Base-by-base conservation (phyloP, 2,113 vertebrate genomes). In the Panthera leo region DNA sequence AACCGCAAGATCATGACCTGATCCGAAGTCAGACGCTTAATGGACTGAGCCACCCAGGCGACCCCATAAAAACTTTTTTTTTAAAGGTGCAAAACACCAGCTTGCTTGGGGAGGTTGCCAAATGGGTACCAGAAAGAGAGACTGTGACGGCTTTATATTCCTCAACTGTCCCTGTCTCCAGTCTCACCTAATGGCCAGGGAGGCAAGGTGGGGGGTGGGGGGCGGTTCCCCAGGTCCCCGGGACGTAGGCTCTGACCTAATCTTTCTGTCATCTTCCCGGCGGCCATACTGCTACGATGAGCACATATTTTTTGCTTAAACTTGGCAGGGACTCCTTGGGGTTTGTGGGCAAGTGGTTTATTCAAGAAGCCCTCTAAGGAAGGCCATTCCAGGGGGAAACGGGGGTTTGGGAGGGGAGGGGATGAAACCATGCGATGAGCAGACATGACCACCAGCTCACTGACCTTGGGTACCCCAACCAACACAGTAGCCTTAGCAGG, bases 81-180 rank as follows among this genome's bases (percentile, higher is more conserved):
- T 4, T 12, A 6, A 18, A 1, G 36, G 67, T 23, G 15, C n/a
- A 18, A 51, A 36, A 68, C 45, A 2, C 34, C 84, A 45, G 6
- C 67, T 21, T 25, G 27, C 29, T 39, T 45, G 48, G 73, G 31
- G 55, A 68, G 65, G 27, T 70, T 42, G 42, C 25, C 55, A 34
- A 27, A 13, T 23, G 16, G 16, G 36, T 29, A 7, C 16, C 1
- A 13, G 76, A 53, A 31, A 53, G 55, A 19, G 4, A 31, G 12
- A 12, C 48, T 1, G 1, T 2, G 0, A 10, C 1, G 19, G 31
- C 91, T 65, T 42, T 25, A 10, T 6, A 9, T 1, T 14, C 9
- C n/a, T 55, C 31, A 1, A 1, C 4, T 5, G 14, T 3, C 45
- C 23, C 23, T 0, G 0, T 4, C 5, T 12, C 29, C 1, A 0